Conservation (phyloP, 2,113 vertebrate species). For the Brachyistius frenatus region DNA sequence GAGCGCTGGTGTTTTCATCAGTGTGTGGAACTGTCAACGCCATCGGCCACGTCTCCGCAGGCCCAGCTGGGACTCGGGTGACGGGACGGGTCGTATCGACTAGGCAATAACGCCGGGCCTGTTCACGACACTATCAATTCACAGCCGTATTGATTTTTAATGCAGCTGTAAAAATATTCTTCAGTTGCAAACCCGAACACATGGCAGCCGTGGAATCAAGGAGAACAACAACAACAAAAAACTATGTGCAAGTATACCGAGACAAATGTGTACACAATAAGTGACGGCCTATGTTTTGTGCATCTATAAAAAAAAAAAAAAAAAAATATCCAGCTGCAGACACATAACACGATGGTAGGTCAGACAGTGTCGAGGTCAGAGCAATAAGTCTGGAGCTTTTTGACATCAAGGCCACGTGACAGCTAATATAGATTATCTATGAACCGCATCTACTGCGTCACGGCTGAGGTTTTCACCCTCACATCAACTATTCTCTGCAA, state of each 20-base stretch:
- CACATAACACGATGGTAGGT: not conserved
- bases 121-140: slow-evolving; percentile 68
- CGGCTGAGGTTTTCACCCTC: not conserved
- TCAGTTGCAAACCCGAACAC: slow-evolving; percentile 35
- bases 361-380: not conserved
- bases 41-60: slow-evolving; percentile 25
- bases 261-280: not conserved
- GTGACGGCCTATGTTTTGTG: not conserved
- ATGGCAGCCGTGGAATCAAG: slow-evolving; percentile 18
- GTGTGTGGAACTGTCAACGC: slow-evolving; percentile 21
- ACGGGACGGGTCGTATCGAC: slow-evolving; percentile 54
- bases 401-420: slow-evolving; percentile 34
- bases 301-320: not conserved
- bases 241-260: not conserved
- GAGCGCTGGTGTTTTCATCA: slow-evolving; percentile 42
- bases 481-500: slow-evolving; percentile 25
- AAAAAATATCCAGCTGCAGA: not conserved
- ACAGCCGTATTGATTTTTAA: slow-evolving; percentile 62
- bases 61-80: slow-evolving; percentile 54
- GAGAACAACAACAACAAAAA: not conserved
- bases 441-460: slow-evolving; percentile 6
- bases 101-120: slow-evolving; percentile 57
- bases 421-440: slow-evolving; percentile 21
- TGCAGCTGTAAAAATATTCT: slow-evolving; percentile 47
- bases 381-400: not conserved